Percentiles rank a stretch among this genome's conserved stretches.
Evolutionary conservation across 2,797 vertebrate species (phyloP).

Genomic region (Anableps anableps): DNA sequence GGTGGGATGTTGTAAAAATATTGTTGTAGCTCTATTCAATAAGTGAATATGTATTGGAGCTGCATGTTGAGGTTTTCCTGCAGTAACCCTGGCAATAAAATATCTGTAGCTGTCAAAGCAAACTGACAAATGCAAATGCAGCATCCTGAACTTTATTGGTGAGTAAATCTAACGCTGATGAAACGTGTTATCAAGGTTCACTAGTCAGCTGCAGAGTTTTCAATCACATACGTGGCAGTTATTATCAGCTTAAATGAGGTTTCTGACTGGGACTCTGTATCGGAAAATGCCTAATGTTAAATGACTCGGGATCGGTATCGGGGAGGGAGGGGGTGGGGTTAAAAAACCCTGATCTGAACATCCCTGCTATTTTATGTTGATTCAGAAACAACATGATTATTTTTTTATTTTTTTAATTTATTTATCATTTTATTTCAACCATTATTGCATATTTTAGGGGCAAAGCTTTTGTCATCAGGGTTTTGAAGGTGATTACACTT

Average conservation of each 20-base stretch:
- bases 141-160: not conserved
- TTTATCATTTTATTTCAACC: slow-evolving; percentile 43
- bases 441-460: slow-evolving; percentile 45
- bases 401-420: too few relatives aligned
- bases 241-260: not conserved
- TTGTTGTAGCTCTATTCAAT: not conserved
- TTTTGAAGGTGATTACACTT: slow-evolving; percentile 53
- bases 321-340: not conserved
- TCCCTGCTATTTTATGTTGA: slow-evolving; percentile 30
- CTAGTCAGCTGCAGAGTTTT: slow-evolving; percentile 1
- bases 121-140: not conserved
- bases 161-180: not conserved
- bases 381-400: slow-evolving; percentile 26
- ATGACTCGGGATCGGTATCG: not conserved
- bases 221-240: not conserved
- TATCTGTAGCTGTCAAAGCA: not conserved
- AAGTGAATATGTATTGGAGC: not conserved
- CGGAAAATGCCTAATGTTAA: slow-evolving; percentile 10
- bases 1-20: not conserved
- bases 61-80: not conserved
- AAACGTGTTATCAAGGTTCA: not conserved
- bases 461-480: slow-evolving; percentile 48
- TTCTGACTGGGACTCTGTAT: slow-evolving; percentile 11
- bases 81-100: not conserved
- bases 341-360: slow-evolving; percentile 11